Conservation (phyloP, 1,140 invertebrate genomes). For the Dreissena polymorpha region DNA sequence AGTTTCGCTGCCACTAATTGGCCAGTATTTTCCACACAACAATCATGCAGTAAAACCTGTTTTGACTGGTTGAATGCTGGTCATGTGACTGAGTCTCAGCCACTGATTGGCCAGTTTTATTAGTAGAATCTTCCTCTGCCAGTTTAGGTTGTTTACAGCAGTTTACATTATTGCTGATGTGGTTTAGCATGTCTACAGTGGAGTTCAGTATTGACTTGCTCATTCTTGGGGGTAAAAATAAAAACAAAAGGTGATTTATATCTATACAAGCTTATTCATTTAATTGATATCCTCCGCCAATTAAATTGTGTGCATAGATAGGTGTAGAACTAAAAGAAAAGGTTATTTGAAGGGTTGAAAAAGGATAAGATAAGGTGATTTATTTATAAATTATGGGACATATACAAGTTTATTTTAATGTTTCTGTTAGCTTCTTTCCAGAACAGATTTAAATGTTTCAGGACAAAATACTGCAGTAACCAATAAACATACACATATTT, state of each 20-base stretch:
- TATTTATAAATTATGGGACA: neutral
- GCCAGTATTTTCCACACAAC: conserved; percentile 5
- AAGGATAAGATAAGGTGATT: too few species aligned
- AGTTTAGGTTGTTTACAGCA: conserved; percentile 42
- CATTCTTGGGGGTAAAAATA: conserved; percentile 32
- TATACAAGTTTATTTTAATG: neutral
- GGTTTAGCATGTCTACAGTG: conserved; percentile 36
- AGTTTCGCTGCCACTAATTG: too few species aligned
- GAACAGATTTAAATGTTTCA: neutral
- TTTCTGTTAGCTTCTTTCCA: neutral
- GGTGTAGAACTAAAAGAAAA: too few species aligned
- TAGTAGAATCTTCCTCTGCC: conserved; percentile 10
- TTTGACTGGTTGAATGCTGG: conserved; percentile 38
- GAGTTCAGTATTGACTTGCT: conserved; percentile 49
- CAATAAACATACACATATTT: too few species aligned
- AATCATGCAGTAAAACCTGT: conserved; percentile 50
- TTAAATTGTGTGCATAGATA: too few species aligned
- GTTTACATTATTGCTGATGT: conserved; percentile 45
- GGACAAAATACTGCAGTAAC: neutral
- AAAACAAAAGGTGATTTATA: neutral
- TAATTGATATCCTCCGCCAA: too few species aligned
- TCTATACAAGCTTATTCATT: too few species aligned
- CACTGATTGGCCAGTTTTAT: conserved; percentile 32
- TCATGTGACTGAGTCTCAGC: conserved; percentile 37
- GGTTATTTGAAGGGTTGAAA: too few species aligned